A percentile compares a stretch with the other conserved stretches of the same genome.
These are phyloP conservation scores for Coptodon rendalli DNA, from an alignment of 2,113 vertebrate genomes.

Conservation along the genomic window DNA sequence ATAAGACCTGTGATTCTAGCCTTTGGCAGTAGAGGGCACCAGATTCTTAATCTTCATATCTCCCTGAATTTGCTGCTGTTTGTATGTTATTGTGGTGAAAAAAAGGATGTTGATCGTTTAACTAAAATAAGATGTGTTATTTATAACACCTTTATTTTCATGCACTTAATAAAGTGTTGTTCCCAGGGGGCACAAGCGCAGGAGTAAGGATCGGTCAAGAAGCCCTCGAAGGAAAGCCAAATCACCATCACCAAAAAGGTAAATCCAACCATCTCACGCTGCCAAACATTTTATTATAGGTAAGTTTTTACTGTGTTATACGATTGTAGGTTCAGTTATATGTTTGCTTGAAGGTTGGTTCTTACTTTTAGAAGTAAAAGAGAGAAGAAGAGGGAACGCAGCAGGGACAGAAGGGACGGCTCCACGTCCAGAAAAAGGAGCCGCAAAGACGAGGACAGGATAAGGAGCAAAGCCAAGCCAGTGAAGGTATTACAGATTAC, in stretches of 20 bases:
- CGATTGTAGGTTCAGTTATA: not conserved
- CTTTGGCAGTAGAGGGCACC: not conserved
- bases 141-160: not conserved
- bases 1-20: not conserved
- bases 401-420: constrained; percentile 75
- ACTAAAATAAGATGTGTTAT: not conserved
- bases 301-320: not conserved
- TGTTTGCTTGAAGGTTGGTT: not conserved
- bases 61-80: not conserved
- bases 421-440: constrained; percentile 81
- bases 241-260: constrained; percentile 86
- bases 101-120: not conserved
- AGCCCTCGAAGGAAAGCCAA: constrained; percentile 78
- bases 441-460: constrained; percentile 78
- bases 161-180: not conserved
- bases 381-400: constrained; percentile 80
- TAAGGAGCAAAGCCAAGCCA: constrained; percentile 47
- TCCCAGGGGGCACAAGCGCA: constrained; percentile 79
- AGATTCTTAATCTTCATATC: not conserved
- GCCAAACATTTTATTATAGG: not conserved
- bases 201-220: constrained; percentile 83
- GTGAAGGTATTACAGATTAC: constrained; percentile 40
- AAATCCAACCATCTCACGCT: not conserved
- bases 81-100: not conserved
- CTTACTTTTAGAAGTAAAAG: constrained; percentile 78